Evolutionary conservation across 2,888 invertebrate genomes (phyloP).

Genomic region (Cataglyphis albicans): DNA sequence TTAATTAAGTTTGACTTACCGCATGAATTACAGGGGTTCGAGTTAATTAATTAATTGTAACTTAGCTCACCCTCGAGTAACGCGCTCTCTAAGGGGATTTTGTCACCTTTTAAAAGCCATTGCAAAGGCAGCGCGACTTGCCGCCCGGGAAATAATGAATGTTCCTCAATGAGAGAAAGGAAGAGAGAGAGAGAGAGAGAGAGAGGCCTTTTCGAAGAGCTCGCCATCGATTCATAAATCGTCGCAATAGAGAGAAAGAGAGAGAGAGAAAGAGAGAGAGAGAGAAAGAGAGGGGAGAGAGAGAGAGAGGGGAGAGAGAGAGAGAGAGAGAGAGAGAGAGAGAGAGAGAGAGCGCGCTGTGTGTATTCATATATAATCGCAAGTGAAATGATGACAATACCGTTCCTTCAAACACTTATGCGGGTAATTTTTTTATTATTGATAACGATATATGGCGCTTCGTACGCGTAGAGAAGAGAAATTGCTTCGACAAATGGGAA

Average conservation of each 20-base stretch:
- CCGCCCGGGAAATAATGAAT: conserved; percentile 66
- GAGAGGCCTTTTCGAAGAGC: neutral
- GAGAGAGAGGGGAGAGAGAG: too few relatives aligned
- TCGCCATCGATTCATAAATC: conserved; percentile 60
- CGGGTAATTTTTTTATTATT: conserved; percentile 47
- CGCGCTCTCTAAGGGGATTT: conserved; percentile 78
- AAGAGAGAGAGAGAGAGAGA: neutral
- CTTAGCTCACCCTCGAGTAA: conserved; percentile 76
- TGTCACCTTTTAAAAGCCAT: conserved; percentile 83
- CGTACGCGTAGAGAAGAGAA: neutral
- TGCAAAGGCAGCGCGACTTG: conserved; percentile 58
- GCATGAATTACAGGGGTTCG: conserved; percentile 83
- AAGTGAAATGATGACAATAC: conserved; percentile 30
- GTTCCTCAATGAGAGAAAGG: conserved; percentile 43
- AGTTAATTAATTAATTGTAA: conserved; percentile 85
- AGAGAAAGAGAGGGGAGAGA: too few relatives aligned
- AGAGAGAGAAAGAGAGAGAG: too few relatives aligned
- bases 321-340: too few relatives aligned
- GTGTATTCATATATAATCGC: conserved; percentile 25
- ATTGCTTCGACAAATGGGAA: conserved; percentile 11
- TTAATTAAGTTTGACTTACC: conserved; percentile 85
- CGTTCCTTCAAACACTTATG: neutral
- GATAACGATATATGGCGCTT: conserved; percentile 6
- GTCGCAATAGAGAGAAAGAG: neutral
- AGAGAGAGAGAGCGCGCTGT: neutral